These are phyloP conservation scores for Cavia porcellus DNA, from an alignment of 2,113 vertebrate genomes.

Conservation along the genomic window DNA sequence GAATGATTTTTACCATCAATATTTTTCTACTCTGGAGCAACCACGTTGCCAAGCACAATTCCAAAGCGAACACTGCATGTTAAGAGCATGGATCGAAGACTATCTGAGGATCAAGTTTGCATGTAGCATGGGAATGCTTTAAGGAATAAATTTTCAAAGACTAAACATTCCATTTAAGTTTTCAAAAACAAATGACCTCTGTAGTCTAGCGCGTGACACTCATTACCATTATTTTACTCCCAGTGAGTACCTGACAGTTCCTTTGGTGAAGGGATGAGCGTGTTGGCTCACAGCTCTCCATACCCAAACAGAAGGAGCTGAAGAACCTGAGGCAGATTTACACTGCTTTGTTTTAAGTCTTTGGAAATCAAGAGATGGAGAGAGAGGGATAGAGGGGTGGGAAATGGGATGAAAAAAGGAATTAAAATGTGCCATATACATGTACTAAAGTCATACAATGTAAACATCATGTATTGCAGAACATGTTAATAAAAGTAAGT, in stretches of 20 bases:
- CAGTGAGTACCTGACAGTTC: background rate
- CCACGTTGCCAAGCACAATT: no score
- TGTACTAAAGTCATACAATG: background rate
- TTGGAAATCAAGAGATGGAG: background rate
- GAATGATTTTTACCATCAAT: background rate
- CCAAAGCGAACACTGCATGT: accelerated
- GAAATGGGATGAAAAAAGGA: background rate
- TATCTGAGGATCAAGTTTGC: background rate
- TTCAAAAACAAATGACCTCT: slow-evolving; percentile 11
- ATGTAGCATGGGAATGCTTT: background rate
- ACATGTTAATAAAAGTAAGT: background rate
- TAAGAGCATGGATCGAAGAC: background rate
- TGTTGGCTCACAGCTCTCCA: background rate
- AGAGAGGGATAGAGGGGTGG: no score
- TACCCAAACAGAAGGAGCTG: background rate
- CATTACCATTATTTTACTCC: background rate
- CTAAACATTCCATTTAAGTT: background rate
- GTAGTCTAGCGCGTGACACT: slow-evolving; percentile 28
- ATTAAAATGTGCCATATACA: background rate
- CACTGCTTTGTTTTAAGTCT: background rate
- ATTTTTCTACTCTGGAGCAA: background rate
- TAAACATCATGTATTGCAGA: background rate
- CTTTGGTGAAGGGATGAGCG: background rate
- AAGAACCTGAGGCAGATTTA: background rate
- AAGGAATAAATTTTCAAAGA: slow-evolving; percentile 25